Evolutionary conservation across 2,113 vertebrate species (phyloP).

Genomic region (Probosciger aterrimus): DNA sequence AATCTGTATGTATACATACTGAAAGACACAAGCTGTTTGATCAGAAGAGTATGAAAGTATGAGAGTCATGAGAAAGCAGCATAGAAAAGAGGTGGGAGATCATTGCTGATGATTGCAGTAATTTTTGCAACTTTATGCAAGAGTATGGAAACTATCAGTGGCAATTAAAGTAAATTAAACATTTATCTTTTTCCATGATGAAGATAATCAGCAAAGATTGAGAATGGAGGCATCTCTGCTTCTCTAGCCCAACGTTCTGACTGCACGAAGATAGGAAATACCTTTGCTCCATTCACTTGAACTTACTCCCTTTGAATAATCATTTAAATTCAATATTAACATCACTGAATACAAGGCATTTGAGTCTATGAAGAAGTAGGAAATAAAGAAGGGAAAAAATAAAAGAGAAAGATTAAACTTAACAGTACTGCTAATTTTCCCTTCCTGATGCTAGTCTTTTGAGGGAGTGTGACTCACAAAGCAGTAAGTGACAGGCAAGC

Average conservation of each 20-base stretch:
- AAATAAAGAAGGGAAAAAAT: neutral
- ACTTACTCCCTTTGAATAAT: neutral
- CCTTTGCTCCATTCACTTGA: neutral
- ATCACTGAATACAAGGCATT: neutral
- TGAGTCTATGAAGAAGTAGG: neutral
- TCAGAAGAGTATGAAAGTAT: neutral
- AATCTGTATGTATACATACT: neutral
- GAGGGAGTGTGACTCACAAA: neutral
- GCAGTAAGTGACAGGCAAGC: neutral
- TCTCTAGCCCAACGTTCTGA: neutral
- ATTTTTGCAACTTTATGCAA: neutral
- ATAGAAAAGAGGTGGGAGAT: neutral
- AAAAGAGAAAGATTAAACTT: neutral
- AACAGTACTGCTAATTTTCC: neutral
- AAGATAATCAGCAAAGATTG: neutral
- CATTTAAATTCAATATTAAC: neutral
- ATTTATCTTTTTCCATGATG: neutral
- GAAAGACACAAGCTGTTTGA: neutral
- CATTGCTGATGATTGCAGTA: neutral
- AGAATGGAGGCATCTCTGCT: neutral
- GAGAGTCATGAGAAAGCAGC: neutral
- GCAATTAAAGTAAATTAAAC: neutral
- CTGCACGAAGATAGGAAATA: neutral
- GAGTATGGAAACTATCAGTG: neutral
- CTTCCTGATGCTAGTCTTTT: neutral